phyloP scores from a whole-genome alignment of 2,113 vertebrate genomes.

The Aptenodytes forsteri region DNA sequence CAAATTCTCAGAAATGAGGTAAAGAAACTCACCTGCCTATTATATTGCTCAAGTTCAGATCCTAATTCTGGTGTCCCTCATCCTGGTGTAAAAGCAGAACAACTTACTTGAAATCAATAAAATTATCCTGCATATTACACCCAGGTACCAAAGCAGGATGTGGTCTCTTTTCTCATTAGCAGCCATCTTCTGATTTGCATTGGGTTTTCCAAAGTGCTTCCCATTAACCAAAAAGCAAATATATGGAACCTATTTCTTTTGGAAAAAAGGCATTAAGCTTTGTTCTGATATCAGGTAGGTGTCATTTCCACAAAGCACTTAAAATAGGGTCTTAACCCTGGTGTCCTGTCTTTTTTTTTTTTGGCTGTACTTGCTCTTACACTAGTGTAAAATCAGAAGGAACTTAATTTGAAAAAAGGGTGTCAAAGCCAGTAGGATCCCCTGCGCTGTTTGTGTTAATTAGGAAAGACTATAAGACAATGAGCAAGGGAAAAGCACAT shows the following conservation, averaged over 20 bases:
- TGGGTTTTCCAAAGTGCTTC: background rate
- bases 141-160: background rate
- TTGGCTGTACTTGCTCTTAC: background rate
- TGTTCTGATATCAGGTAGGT: background rate
- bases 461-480: background rate
- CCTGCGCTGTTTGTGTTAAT: background rate
- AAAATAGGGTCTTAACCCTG: background rate
- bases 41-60: background rate
- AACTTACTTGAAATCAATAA: background rate
- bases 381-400: background rate
- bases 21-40: background rate
- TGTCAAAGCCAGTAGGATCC: background rate
- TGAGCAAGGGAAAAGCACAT: background rate
- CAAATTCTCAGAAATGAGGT: background rate
- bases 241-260: background rate
- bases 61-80: background rate
- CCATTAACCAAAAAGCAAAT: background rate
- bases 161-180: background rate
- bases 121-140: background rate
- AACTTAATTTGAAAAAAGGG: background rate
- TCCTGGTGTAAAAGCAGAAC: background rate
- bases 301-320: background rate
- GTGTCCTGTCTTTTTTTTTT: background rate
- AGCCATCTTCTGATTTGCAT: background rate
- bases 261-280: background rate